Evolutionary conservation across 2,888 invertebrate genomes (phyloP), one percentile per base, ranked within the genome.

Genomic region (Sussaba pulchella): DNA sequence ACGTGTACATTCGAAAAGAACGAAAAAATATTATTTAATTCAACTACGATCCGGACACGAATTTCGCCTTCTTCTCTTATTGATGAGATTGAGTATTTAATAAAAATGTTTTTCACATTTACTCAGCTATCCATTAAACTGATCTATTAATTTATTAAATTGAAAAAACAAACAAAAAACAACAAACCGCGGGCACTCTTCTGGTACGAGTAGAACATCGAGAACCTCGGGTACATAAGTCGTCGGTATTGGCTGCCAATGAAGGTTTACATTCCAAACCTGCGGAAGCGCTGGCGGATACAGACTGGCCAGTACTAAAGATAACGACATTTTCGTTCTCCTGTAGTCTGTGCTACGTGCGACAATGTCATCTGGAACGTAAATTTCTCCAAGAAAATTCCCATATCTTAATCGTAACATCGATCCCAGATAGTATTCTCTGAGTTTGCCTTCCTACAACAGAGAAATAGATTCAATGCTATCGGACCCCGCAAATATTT

Each of bases 201-300:
- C 79, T 14, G 87, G 85, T n/a, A 83, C 41, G 57, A 89, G 73
- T 0, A 89, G 76, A 26, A 83, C 81, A 72, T 88, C 87, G 9
- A 83, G 61, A 0, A 41, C 14, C 4, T 59, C 6, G 0, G 81
- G 24, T 2, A 47, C 9, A 24, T 71, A 76, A 39, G 67, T 79
- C 1, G 3, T 52, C 5, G 86, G 81, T 6, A 83, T 74, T 2
- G 87, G 87, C 26, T 84, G 84, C 87, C 87, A 87, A 31, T 59
- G 6, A 0, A 87, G 45, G 0, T 17, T 0, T 0, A 67, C 26
- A 70, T 83, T 67, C 87, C 87, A 87, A 8, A 14, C 67, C 63
- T 87, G 86, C 8, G 8, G 1, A 1, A 26, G 12, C 5, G n/a
- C 10, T 17, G 87, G 84, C 12, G 84, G 85, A 50, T 77, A 87